Percentiles rank a stretch among this genome's conserved stretches.
These are phyloP conservation scores for Barnardius zonarius DNA, from an alignment of 2,113 vertebrate genomes.

Conservation along the genomic window DNA sequence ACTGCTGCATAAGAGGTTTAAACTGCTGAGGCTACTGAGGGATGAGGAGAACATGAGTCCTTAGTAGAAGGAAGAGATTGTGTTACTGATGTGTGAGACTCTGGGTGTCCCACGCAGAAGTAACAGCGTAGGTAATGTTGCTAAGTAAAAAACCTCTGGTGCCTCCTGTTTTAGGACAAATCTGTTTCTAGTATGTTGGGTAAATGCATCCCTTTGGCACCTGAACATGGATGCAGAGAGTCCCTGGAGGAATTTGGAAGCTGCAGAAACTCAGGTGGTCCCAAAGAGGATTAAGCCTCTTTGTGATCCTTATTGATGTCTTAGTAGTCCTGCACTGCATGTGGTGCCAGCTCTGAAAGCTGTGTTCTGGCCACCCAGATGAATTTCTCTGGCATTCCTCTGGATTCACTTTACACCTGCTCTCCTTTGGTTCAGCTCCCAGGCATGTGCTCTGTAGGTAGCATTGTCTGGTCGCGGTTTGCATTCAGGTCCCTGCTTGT, in stretches of 20 bases:
- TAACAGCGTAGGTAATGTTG: neutral
- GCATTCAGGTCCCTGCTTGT: neutral
- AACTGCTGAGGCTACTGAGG: neutral
- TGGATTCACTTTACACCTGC: neutral
- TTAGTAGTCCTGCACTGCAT: fast-evolving
- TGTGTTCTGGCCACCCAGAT: neutral
- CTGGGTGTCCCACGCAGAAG: neutral
- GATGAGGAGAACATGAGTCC: neutral
- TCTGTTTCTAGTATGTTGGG: neutral
- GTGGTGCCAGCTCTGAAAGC: neutral
- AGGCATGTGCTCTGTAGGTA: neutral
- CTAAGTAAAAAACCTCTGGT: neutral
- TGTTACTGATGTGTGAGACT: neutral
- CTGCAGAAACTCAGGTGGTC: neutral
- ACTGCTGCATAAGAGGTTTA: neutral
- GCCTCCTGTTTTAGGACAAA: neutral
- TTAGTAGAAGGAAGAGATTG: neutral
- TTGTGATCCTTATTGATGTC: fast-evolving
- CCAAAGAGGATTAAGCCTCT: neutral
- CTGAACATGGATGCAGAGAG: neutral
- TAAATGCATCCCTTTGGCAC: neutral
- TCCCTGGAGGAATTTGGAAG: neutral
- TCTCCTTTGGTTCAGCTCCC: neutral
- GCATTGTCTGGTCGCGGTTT: neutral
- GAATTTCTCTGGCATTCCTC: fast-evolving